These are phyloP conservation scores for Bombus pascuorum DNA, from an alignment of 1,140 invertebrate species.

Conservation along the genomic window DNA sequence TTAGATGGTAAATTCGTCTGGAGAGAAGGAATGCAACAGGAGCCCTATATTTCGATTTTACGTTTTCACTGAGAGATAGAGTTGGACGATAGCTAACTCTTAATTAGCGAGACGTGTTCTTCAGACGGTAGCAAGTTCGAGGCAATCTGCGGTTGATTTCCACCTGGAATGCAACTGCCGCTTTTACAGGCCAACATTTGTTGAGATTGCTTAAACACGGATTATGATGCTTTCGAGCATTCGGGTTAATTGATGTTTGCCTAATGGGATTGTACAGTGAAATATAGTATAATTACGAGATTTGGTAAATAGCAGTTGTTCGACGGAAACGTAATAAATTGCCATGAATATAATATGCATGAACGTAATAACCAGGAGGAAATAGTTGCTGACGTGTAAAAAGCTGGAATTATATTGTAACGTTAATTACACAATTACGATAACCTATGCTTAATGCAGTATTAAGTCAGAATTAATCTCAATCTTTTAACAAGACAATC, in stretches of 20 bases:
- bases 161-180: neutral
- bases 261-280: neutral
- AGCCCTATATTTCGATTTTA: conserved; percentile 1
- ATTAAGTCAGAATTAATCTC: neutral
- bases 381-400: neutral
- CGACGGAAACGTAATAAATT: neutral
- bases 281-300: conserved; percentile 2
- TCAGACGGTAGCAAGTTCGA: neutral
- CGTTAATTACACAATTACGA: neutral
- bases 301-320: conserved; percentile 1
- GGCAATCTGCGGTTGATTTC: neutral
- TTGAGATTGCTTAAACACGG: neutral
- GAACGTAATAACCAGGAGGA: neutral
- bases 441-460: neutral
- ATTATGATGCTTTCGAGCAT: neutral
- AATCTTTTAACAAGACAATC: no score
- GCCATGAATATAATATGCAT: neutral
- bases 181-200: neutral
- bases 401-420: neutral
- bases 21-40: neutral
- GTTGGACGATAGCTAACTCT: conserved; percentile 30
- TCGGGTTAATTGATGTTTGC: neutral
- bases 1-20: neutral
- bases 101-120: conserved; percentile 36
- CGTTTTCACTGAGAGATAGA: neutral